Base-by-base conservation (phyloP, 2,797 vertebrate genomes). In the Cynodonichthys magdalenae region DNA sequence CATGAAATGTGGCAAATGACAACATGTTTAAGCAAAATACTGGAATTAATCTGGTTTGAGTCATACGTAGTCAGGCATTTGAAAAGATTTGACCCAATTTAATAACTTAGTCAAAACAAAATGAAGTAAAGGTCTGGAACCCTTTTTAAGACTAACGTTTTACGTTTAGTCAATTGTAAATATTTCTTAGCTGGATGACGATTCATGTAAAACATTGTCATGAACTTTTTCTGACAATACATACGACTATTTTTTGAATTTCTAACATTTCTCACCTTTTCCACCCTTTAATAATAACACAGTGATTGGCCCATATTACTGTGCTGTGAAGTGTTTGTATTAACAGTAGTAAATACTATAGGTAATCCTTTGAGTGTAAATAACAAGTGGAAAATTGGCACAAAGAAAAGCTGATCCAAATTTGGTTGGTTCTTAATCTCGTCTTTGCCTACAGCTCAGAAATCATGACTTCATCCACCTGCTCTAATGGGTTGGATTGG, bases 381-480 rank as follows among this genome's bases (percentile, higher is more conserved):
- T 53, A 73, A 59, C 19, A 10, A 19, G 27, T 34, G n/a, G 47
- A 31, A 56, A 36, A 31, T 7, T 58, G 50, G 20, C 19, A 27
- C 48, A 12, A 63, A 73, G 10, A 19, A 68, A 34, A 48, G 11
- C 0, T 44, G 18, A 17, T 66, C 53, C 50, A 53, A 36, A 50
- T 77, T 57, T 69, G 36, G 28, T 74, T 1, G 1, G 12, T 54
- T 63, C 17, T 61, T 69, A 61, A 75, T 82, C 44, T 50, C 0
- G 1, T 19, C 14, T 58, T 31, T 63, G 55, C 20, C 57, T 66
- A 8, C 48, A 50, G 20, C 49, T 41, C 3, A 50, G 52, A 69
- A 71, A 49, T 44, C 27, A 27, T 69, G 64, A 78, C 67, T 67
- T 76, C 71, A 70, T 63, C 64, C 29, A n/a, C 15, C 34, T 39